phyloP scores from a whole-genome alignment of 1,140 invertebrate genomes.

The Colletes latitarsis region DNA sequence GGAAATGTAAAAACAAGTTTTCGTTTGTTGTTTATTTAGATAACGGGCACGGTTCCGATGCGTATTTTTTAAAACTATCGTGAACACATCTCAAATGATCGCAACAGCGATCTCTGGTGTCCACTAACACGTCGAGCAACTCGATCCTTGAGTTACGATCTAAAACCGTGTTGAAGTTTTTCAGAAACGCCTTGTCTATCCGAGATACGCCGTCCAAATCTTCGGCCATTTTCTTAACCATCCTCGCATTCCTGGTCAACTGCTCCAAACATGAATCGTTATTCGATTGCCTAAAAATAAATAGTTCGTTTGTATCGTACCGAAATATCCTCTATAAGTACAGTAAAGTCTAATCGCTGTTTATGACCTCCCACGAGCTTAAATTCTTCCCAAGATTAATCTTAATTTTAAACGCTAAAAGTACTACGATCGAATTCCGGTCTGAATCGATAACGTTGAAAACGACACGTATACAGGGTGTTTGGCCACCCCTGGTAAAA shows the following conservation, averaged over 20 bases:
- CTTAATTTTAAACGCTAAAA: too few relatives aligned
- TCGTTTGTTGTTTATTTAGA: conserved; percentile 37
- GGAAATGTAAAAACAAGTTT: neutral
- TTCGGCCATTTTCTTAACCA: conserved; percentile 45
- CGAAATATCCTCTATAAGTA: too few relatives aligned
- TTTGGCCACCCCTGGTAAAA: too few relatives aligned
- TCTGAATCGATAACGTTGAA: too few relatives aligned
- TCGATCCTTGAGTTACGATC: conserved; percentile 39
- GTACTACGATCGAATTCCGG: too few relatives aligned
- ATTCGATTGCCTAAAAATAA: conserved; percentile 31
- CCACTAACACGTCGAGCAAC: conserved; percentile 58
- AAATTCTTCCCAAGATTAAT: too few relatives aligned
- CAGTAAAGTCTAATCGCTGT: too few relatives aligned
- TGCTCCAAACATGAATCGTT: conserved; percentile 36
- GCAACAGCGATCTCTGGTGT: conserved; percentile 49
- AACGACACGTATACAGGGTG: too few relatives aligned
- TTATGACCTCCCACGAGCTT: too few relatives aligned
- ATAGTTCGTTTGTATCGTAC: neutral
- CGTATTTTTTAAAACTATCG: conserved; percentile 61
- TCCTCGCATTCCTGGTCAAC: conserved; percentile 47
- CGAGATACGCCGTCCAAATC: conserved; percentile 59
- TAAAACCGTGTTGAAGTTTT: conserved; percentile 57
- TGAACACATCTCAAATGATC: conserved; percentile 61
- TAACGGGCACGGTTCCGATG: conserved; percentile 62
- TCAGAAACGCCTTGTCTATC: conserved; percentile 63